Evolutionary conservation across 1,140 invertebrate species (phyloP).

Genomic region (Cataglyphis hispanica): DNA sequence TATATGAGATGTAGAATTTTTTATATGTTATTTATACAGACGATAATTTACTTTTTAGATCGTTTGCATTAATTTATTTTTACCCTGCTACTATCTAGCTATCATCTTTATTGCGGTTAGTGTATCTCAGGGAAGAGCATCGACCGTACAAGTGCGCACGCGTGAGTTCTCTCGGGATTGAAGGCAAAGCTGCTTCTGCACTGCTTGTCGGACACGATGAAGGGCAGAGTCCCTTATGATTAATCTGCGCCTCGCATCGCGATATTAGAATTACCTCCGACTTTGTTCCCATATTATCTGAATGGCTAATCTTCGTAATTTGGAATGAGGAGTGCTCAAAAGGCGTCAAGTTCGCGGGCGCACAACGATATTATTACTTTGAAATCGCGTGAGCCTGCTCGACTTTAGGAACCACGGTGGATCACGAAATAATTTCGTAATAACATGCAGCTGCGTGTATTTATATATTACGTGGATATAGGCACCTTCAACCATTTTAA

Average conservation of each 20-base stretch:
- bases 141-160: constrained; percentile 21
- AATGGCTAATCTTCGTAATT: constrained; percentile 54
- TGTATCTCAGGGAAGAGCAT: constrained; percentile 21
- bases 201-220: constrained; percentile 27
- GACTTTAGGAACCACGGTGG: constrained; percentile 23
- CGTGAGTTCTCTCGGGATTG: constrained; percentile 26
- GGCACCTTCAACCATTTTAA: constrained; percentile 10
- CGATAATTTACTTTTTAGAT: background rate
- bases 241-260: constrained; percentile 49
- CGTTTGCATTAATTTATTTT: background rate
- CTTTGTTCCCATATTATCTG: constrained; percentile 42
- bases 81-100: constrained; percentile 4
- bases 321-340: constrained; percentile 26
- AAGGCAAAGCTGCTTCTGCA: constrained; percentile 11
- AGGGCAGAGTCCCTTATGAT: constrained; percentile 48
- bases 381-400: constrained; percentile 43
- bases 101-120: constrained; percentile 40
- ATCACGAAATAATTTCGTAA: constrained; percentile 47
- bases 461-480: background rate
- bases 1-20: background rate
- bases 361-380: constrained; percentile 21
- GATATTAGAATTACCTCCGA: constrained; percentile 48
- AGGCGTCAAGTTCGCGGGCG: constrained; percentile 34
- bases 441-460: background rate
- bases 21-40: too few relatives aligned